Evolutionary conservation across 2,888 invertebrate species (phyloP), one percentile per base, ranked within the genome.

Genomic region (Dioctria linearis): DNA sequence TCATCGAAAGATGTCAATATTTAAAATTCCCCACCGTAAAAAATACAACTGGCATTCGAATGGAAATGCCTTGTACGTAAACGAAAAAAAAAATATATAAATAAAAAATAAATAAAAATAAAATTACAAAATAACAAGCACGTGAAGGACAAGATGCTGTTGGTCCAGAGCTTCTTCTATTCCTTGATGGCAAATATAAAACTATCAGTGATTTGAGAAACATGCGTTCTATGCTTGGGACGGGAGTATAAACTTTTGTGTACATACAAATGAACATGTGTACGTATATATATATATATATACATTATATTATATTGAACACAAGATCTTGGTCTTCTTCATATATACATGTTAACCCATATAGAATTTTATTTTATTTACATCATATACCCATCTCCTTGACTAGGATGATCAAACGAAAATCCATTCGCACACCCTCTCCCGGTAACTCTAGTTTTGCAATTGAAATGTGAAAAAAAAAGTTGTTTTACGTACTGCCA

Each of bases 401-500:
- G n/a, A 11, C 57, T 13, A 11, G 5, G 57, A 51, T 6, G 51
- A 51, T 9, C 11, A 51, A 6, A 51, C 11, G 57, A 57, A 11
- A 25, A 57, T 57, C 5, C 25, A 13, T 13, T n/a, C 5, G 57
- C 2, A 57, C 57, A 25, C 57, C 57, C 57, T 57, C 5, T 46
- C 46, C 11, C 3, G 5, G 57, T 40, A 71, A 51, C 46, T 46
- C 5, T 46, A 5, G 46, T 8, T 46, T 5, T 8, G 46, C 42
- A 67, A 37, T 51, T n/a, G n/a, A n/a, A n/a, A n/a, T n/a, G n/a
- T n/a, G n/a, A n/a, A n/a, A n/a, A n/a, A n/a, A n/a, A n/a, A n/a
- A n/a, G n/a, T n/a, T 49, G 71, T 71, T 71, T 71, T 71, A 51
- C 46, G 51, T 71, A 71, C 71, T 71, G 40, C 71, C 71, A 54